A percentile compares a stretch with the other conserved stretches of the same genome.
Conservation (phyloP, 2,113 vertebrate genomes). For the Caloenas nicobarica region DNA sequence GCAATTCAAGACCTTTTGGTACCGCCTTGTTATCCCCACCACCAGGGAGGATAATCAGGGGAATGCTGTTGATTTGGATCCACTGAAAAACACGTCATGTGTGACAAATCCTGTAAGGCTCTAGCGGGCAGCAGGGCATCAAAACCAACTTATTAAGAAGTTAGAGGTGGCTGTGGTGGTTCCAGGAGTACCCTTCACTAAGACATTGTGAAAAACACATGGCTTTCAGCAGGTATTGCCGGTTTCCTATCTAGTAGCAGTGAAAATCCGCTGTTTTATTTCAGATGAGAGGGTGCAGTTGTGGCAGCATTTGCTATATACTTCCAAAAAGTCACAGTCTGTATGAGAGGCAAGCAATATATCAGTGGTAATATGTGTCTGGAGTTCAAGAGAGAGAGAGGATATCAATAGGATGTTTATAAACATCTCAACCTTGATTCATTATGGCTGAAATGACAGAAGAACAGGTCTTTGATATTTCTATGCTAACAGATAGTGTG, state of each 20-base stretch:
- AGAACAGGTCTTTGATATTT: neutral
- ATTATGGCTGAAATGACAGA: neutral
- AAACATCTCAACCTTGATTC: neutral
- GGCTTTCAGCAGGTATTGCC: neutral
- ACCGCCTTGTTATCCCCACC: neutral
- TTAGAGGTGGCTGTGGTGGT: neutral
- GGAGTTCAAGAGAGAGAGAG: neutral
- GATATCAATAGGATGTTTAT: neutral
- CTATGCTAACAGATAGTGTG: neutral
- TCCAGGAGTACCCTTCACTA: neutral
- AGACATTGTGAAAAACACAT: neutral
- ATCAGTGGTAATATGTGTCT: neutral
- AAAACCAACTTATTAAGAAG: neutral
- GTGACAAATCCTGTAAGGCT: neutral
- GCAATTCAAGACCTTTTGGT: neutral
- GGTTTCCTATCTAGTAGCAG: neutral
- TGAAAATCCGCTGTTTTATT: neutral
- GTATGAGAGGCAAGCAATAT: neutral
- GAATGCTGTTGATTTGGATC: neutral
- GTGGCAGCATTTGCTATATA: neutral
- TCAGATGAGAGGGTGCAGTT: neutral
- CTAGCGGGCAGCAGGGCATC: neutral
- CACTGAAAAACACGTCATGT: neutral
- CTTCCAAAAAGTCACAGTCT: neutral
- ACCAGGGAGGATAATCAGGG: neutral